These are phyloP conservation scores for Polyommatus iphigenia DNA, from an alignment of 2,888 invertebrate genomes.

Conservation along the genomic window DNA sequence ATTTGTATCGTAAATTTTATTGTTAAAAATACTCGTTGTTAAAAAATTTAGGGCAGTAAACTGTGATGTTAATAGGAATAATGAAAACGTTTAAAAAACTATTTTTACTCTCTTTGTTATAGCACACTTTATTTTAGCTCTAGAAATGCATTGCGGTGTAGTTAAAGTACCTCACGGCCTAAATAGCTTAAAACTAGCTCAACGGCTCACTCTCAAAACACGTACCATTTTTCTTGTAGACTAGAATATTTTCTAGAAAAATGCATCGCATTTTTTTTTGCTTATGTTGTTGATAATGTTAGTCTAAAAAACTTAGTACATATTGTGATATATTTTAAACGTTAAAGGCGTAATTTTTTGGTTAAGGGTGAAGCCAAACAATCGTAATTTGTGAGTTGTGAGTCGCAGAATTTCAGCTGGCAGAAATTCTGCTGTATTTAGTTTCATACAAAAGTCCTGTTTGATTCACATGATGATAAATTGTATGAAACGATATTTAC, in stretches of 20 bases:
- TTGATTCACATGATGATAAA: too few relatives aligned
- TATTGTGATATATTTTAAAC: not conserved
- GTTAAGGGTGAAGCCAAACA: too few relatives aligned
- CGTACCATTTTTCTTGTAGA: constrained; percentile 30
- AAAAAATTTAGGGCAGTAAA: not conserved
- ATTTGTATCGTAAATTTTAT: not conserved
- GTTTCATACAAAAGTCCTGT: too few relatives aligned
- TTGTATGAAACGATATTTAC: too few relatives aligned
- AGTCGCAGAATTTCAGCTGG: too few relatives aligned
- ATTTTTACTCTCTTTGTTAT: constrained; percentile 23
- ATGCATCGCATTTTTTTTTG: not conserved
- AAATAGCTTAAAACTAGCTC: constrained; percentile 31
- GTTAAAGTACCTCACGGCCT: constrained; percentile 31
- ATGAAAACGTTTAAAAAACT: constrained; percentile 3
- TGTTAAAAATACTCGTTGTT: not conserved
- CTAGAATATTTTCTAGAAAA: constrained; percentile 24
- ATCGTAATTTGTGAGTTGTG: too few relatives aligned
- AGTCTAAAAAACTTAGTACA: not conserved
- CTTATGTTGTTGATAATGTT: not conserved
- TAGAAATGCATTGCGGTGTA: constrained; percentile 30
- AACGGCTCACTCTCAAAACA: constrained; percentile 27
- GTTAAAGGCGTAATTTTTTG: too few relatives aligned
- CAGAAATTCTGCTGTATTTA: too few relatives aligned
- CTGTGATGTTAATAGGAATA: constrained; percentile 12
- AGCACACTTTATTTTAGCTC: constrained; percentile 28